phyloP scores from a whole-genome alignment of 2,113 vertebrate genomes.

The Gasterosteus aculeatus region DNA sequence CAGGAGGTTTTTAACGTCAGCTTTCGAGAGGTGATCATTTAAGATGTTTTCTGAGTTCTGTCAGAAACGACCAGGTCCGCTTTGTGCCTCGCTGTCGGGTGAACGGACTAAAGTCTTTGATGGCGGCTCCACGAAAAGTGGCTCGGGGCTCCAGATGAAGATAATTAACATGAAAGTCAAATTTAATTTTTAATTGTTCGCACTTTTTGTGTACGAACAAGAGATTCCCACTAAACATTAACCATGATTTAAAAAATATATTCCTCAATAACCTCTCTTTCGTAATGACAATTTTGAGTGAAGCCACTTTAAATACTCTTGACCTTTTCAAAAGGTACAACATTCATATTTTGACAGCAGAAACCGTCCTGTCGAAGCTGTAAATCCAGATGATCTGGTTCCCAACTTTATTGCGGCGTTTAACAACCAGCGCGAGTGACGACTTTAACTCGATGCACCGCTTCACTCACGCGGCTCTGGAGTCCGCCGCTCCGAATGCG shows the following conservation, averaged over 20 bases:
- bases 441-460: constrained; percentile 32
- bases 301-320: neutral
- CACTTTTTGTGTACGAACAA: neutral
- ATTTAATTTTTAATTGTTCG: neutral
- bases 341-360: constrained; percentile 13
- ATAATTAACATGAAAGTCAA: neutral
- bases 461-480: constrained; percentile 15
- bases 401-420: constrained; percentile 20
- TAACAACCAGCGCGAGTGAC: constrained; percentile 31
- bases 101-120: constrained; percentile 20
- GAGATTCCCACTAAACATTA: no score
- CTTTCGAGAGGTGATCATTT: constrained; percentile 54
- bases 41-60: constrained; percentile 45
- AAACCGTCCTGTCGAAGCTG: neutral
- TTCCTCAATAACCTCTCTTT: neutral
- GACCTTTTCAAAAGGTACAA: neutral
- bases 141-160: constrained; percentile 10
- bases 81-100: constrained; percentile 28
- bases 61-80: constrained; percentile 53
- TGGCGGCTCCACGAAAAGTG: constrained; percentile 24
- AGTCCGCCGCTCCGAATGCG: constrained; percentile 33
- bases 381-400: constrained; percentile 10
- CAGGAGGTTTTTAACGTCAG: constrained; percentile 34
- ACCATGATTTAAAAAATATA: neutral
- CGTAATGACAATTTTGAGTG: neutral